Percentiles rank a stretch among this genome's conserved stretches.
These are phyloP conservation scores for Trissoscelio sp. DNA, from an alignment of 2,888 invertebrate species.

Conservation along the genomic window DNA sequence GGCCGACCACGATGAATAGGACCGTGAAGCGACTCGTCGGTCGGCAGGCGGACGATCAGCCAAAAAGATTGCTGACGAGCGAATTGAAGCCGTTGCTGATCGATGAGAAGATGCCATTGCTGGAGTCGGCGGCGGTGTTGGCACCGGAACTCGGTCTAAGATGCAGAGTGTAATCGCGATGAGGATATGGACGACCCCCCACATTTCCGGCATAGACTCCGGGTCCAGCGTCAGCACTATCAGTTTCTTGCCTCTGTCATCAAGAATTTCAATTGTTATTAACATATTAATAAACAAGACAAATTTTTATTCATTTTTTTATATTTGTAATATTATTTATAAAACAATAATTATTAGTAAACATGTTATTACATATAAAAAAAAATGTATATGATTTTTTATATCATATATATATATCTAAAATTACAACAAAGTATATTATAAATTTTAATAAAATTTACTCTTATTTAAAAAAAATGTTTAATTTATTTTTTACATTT, in stretches of 20 bases:
- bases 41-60: conserved; percentile 83
- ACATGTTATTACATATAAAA: too few relatives aligned
- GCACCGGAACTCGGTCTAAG: conserved; percentile 78
- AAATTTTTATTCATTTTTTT: too few relatives aligned
- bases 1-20: conserved; percentile 69
- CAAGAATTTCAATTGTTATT: conserved; percentile 43
- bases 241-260: conserved; percentile 70
- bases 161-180: conserved; percentile 79
- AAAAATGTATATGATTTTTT: too few relatives aligned
- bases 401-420: too few relatives aligned
- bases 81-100: conserved; percentile 91
- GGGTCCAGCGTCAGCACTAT: conserved; percentile 72
- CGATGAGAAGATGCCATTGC: conserved; percentile 89
- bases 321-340: too few relatives aligned
- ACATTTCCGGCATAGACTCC: conserved; percentile 74
- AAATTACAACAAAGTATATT: too few relatives aligned
- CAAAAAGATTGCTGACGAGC: conserved; percentile 91
- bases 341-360: too few relatives aligned
- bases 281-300: too few relatives aligned
- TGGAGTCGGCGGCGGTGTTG: conserved; percentile 76
- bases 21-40: conserved; percentile 69
- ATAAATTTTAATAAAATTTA: too few relatives aligned
- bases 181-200: conserved; percentile 75
- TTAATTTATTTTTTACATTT: too few relatives aligned
- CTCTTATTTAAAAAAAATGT: too few relatives aligned